Base-by-base conservation (phyloP, 2,888 invertebrate genomes). In the Platycheirus rosarum region DNA sequence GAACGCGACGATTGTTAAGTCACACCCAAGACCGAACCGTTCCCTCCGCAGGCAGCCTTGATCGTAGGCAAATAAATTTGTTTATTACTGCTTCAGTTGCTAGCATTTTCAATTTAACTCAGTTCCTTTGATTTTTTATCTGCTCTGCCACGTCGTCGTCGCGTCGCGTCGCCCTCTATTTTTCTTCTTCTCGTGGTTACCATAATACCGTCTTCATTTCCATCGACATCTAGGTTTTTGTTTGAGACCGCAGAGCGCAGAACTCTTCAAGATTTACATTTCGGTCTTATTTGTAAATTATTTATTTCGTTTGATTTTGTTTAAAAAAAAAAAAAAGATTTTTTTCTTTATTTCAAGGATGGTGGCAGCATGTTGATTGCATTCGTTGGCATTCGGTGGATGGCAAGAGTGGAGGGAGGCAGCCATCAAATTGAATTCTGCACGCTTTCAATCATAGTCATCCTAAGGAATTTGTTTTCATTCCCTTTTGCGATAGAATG, bases 61-160 rank as follows among this genome's bases (percentile, higher is more conserved):
- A 23, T 69, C 65, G 37, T 42, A 48, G 16, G 26, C 53, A 75
- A 71, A 80, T 76, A 80, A 80, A 80, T 76, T 80, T 80, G 66
- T 80, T 80, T 80, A 80, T 75, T 76, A 65, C 75, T 70, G 80
- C 80, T 75, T 80, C 66, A 80, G 80, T 75, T 75, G 75, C 42
- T 48, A 70, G 70, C 70, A 53, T 71, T 80, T 80, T 76, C 80
- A 80, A 80, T 76, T 80, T 71, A 46, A 80, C 55, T 75, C 62
- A 63, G 53, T 76, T 71, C 63, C 80, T 80, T 80, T 80, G 80
- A 80, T 66, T 80, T 70, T 40, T 68, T 49, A 32, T 49, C 35
- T 29, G 26, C 40, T 42, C 29, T 49, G 53, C 44, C 42, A 13
- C 32, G 1, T n/a, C n/a, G n/a, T n/a, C n/a, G n/a, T n/a, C n/a